These are phyloP conservation scores for Anguilla megastoma DNA, from an alignment of 2,797 vertebrate genomes.

Conservation along the genomic window DNA sequence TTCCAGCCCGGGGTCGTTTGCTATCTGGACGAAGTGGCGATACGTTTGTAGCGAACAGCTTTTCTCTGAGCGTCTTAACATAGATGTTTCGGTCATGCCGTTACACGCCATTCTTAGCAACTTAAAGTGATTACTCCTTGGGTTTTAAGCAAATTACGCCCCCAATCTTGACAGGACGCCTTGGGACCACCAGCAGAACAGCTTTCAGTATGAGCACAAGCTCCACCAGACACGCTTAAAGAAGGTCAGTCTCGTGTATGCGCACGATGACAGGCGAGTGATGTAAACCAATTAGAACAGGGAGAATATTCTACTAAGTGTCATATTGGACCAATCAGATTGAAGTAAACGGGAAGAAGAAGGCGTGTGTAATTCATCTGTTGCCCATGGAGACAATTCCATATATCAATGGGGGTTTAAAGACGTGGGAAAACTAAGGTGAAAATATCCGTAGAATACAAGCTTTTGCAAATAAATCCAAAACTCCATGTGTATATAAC, in stretches of 20 bases:
- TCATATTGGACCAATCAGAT: conserved; percentile 44
- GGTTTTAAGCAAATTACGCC: conserved; percentile 35
- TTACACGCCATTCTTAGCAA: conserved; percentile 4
- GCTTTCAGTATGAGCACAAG: conserved; percentile 36
- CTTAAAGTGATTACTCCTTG: conserved; percentile 14
- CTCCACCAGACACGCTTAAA: conserved; percentile 42
- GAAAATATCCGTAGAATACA: conserved; percentile 23
- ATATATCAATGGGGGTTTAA: not conserved
- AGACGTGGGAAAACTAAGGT: conserved; percentile 20
- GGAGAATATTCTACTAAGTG: conserved; percentile 21
- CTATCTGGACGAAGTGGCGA: not conserved
- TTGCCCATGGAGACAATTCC: conserved; percentile 47
- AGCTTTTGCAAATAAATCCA: not conserved
- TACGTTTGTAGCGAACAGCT: not conserved
- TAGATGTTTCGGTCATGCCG: not conserved
- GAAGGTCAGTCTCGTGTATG: conserved; percentile 44
- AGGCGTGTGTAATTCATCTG: conserved; percentile 39
- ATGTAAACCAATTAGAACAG: conserved; percentile 51
- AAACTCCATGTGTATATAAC: conserved; percentile 2
- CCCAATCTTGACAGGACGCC: conserved; percentile 6
- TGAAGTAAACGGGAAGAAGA: conserved; percentile 33
- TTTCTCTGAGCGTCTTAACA: not conserved
- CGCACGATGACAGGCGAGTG: conserved; percentile 33
- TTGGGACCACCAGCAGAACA: conserved; percentile 21
- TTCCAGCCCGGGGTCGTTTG: no score